These are phyloP conservation scores for Drosophila ercepeae DNA, from an alignment of 1,140 invertebrate genomes.

Conservation along the genomic window DNA sequence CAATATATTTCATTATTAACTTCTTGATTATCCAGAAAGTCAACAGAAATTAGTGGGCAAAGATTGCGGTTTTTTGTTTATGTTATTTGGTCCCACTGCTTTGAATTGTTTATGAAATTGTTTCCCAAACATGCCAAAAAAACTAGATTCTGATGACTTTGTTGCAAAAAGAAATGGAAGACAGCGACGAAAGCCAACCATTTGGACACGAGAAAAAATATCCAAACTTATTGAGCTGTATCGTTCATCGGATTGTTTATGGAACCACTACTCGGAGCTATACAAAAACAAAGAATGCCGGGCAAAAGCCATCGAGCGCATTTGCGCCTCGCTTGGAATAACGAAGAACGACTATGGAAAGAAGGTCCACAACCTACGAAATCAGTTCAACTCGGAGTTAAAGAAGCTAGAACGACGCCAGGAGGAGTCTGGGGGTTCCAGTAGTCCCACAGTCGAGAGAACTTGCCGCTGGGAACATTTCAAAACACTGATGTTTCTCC, in stretches of 20 bases:
- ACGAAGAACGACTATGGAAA: constrained; percentile 75
- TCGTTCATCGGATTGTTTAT: constrained; percentile 70
- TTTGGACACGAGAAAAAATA: constrained; percentile 77
- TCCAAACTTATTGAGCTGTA: constrained; percentile 73
- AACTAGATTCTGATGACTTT: neutral
- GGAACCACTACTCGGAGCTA: constrained; percentile 70
- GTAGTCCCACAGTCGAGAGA: constrained; percentile 24
- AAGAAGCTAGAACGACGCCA: constrained; percentile 72
- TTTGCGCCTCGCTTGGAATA: constrained; percentile 59
- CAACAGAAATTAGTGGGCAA: too few species aligned
- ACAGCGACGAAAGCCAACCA: constrained; percentile 48
- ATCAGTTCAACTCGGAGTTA: constrained; percentile 78
- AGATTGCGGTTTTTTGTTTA: neutral
- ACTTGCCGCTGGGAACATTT: constrained; percentile 75
- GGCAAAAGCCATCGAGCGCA: constrained; percentile 61
- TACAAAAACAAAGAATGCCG: constrained; percentile 76
- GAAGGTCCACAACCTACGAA: constrained; percentile 79
- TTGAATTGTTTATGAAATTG: neutral
- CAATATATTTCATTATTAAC: neutral
- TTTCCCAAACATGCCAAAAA: constrained; percentile 29
- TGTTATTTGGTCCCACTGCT: neutral
- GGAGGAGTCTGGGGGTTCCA: constrained; percentile 51
- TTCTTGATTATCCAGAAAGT: too few species aligned
- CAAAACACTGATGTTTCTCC: constrained; percentile 68
- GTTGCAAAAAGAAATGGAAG: constrained; percentile 13